A percentile compares a stretch with the other conserved stretches of the same genome.
Evolutionary conservation across 1,140 invertebrate species (phyloP).

Genomic region (Euura saliciscinereae): DNA sequence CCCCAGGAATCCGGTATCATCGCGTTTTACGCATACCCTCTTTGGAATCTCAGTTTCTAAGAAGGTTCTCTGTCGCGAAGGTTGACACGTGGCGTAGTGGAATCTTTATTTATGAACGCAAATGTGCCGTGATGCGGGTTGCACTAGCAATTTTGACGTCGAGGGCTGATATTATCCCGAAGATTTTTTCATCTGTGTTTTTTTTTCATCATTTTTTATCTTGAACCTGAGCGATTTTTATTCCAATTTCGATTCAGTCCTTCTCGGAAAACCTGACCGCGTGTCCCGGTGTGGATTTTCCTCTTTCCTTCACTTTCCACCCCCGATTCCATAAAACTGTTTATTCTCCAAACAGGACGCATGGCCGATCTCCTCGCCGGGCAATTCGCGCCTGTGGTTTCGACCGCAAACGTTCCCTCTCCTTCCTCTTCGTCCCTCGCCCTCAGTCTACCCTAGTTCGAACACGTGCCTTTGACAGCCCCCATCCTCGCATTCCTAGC

Average conservation of each 20-base stretch:
- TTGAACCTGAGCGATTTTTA: too few species aligned
- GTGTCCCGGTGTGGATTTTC: neutral
- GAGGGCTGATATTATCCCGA: too few species aligned
- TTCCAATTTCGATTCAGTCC: too few species aligned
- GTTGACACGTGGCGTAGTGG: neutral
- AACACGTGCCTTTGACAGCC: conserved; percentile 6
- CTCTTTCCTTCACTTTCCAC: too few species aligned
- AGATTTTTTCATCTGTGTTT: too few species aligned
- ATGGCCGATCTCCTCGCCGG: neutral
- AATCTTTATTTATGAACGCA: conserved; percentile 14
- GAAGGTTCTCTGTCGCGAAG: neutral
- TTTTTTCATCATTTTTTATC: too few species aligned
- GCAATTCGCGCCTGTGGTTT: conserved; percentile 6
- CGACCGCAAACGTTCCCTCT: neutral
- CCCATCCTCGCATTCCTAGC: neutral
- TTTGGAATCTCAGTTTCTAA: neutral
- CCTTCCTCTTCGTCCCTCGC: neutral
- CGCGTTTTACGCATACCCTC: neutral
- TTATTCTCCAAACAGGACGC: neutral
- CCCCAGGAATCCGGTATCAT: neutral
- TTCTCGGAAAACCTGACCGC: too few species aligned
- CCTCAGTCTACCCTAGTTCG: neutral
- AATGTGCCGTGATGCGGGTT: neutral
- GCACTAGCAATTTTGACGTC: neutral
- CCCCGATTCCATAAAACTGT: neutral